These are phyloP conservation scores for Coracopsis vasa DNA, from an alignment of 2,113 vertebrate species.

Conservation along the genomic window DNA sequence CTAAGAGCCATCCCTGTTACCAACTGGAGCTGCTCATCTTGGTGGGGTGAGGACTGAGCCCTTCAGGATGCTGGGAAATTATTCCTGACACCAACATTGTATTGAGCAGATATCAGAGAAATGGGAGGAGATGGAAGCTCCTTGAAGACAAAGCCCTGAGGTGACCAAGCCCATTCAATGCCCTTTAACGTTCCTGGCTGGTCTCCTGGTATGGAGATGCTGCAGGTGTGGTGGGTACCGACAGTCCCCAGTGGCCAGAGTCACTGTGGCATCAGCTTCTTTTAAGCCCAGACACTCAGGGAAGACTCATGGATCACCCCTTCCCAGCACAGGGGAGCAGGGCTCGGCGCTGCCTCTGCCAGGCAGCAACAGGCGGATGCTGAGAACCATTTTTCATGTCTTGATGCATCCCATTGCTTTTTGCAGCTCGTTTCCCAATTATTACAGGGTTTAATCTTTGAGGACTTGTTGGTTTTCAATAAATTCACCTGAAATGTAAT, in stretches of 20 bases:
- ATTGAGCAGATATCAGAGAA: not conserved
- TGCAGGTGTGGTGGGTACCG: not conserved
- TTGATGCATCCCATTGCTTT: accelerated
- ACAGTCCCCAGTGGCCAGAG: accelerated
- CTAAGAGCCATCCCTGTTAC: not conserved
- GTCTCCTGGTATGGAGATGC: not conserved
- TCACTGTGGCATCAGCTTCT: not conserved
- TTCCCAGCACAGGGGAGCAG: not conserved
- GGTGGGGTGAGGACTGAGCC: accelerated
- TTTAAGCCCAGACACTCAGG: not conserved
- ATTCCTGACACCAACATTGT: not conserved
- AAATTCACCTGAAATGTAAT: not conserved
- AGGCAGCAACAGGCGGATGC: not conserved
- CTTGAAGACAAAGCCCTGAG: not conserved
- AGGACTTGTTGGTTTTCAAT: not conserved
- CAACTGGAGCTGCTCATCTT: not conserved
- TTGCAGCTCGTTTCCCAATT: not conserved
- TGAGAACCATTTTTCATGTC: not conserved
- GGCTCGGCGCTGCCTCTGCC: accelerated
- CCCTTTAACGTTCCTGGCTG: accelerated
- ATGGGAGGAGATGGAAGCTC: not conserved
- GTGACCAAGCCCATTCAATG: not conserved
- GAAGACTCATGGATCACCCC: accelerated
- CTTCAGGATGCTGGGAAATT: accelerated
- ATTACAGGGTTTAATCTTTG: not conserved